Conservation (phyloP, 2,888 invertebrate genomes). For the Polyploca ridens region DNA sequence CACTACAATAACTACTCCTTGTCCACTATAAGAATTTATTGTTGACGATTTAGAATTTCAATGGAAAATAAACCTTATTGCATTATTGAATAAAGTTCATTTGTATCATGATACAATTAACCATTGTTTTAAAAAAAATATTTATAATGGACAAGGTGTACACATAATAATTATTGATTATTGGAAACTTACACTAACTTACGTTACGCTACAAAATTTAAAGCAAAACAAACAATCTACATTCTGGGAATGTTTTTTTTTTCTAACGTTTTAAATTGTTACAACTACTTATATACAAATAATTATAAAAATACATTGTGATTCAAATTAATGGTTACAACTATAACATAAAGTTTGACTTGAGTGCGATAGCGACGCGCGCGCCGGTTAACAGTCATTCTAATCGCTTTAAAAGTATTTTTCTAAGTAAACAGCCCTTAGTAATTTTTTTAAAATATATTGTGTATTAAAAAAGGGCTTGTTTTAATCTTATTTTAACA, state of each 20-base stretch:
- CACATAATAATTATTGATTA: slow-evolving; percentile 21
- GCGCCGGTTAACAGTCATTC: no score
- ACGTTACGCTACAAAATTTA: slow-evolving; percentile 57
- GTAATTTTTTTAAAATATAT: no score
- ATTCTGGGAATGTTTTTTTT: slow-evolving; percentile 71
- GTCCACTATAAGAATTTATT: slow-evolving; percentile 23
- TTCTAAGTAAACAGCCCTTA: no score
- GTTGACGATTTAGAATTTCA: no score
- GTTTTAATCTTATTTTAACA: no score
- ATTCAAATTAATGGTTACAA: slow-evolving; percentile 17
- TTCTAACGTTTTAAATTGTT: slow-evolving; percentile 45
- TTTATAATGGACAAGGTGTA: no score
- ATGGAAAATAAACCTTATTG: no score
- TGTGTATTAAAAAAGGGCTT: no score
- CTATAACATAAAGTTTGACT: not conserved
- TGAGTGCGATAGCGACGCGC: not conserved
- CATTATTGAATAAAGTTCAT: no score
- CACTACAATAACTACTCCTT: slow-evolving; percentile 41
- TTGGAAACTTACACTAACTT: slow-evolving; percentile 38
- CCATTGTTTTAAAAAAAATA: no score
- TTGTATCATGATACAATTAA: no score
- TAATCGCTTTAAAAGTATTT: no score
- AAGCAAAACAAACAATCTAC: slow-evolving; percentile 71
- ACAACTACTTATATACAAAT: slow-evolving; percentile 59
- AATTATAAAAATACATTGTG: slow-evolving; percentile 66